These are phyloP conservation scores for Bombyx huttoni DNA, from an alignment of 2,888 invertebrate species.

Conservation along the genomic window DNA sequence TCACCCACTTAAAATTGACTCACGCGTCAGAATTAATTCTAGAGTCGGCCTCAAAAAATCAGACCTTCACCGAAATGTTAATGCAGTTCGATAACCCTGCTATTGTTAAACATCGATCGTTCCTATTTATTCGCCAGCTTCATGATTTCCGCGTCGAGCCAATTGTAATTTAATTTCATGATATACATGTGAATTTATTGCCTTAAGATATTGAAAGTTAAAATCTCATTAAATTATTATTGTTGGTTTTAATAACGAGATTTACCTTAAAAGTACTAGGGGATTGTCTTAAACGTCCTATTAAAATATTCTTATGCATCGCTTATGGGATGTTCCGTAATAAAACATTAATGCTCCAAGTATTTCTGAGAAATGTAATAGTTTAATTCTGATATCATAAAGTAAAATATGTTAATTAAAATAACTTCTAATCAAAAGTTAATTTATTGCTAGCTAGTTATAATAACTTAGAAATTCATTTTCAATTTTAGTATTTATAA, in stretches of 20 bases:
- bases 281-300: neutral
- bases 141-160: constrained; percentile 64
- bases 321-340: too few relatives aligned
- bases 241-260: constrained; percentile 8
- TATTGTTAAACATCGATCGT: constrained; percentile 57
- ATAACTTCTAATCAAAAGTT: too few relatives aligned
- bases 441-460: too few relatives aligned
- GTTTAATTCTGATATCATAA: too few relatives aligned
- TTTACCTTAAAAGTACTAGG: neutral
- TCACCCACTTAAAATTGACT: constrained; percentile 8
- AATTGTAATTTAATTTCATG: constrained; percentile 47
- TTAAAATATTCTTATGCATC: too few relatives aligned
- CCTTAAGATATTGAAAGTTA: constrained; percentile 14
- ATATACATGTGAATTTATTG: constrained; percentile 34
- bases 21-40: constrained; percentile 22
- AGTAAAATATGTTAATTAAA: too few relatives aligned
- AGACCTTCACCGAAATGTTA: constrained; percentile 68
- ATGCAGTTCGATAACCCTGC: constrained; percentile 53
- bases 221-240: constrained; percentile 29
- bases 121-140: constrained; percentile 53
- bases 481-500: too few relatives aligned
- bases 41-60: constrained; percentile 47
- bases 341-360: too few relatives aligned
- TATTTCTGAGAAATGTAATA: too few relatives aligned
- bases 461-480: too few relatives aligned